Conservation (phyloP, 2,888 invertebrate species). For the Eilema sororculum region DNA sequence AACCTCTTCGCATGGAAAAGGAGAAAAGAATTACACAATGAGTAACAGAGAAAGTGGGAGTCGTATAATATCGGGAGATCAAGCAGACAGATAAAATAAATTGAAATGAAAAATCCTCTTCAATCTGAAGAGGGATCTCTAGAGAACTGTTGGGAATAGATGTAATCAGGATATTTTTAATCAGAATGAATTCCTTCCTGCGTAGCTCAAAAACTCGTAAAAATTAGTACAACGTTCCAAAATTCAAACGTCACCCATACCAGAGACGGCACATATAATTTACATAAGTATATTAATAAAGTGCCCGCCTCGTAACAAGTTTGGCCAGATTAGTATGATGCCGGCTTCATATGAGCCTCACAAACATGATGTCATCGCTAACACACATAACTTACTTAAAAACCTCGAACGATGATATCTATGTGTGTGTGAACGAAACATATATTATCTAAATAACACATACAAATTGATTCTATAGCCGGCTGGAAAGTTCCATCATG, state of each 20-base stretch:
- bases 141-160: not conserved
- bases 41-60: not conserved
- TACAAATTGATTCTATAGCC: conserved; percentile 52
- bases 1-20: not conserved
- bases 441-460: conserved; percentile 50
- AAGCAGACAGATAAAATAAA: not conserved
- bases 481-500: conserved; percentile 69
- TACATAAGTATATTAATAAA: conserved; percentile 46
- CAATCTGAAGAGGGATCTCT: not conserved
- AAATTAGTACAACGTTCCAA: conserved; percentile 17
- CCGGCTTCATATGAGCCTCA: conserved; percentile 48
- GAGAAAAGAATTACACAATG: not conserved
- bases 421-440: conserved; percentile 46
- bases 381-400: conserved; percentile 53
- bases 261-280: conserved; percentile 28
- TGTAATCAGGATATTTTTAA: not conserved
- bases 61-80: not conserved
- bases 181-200: conserved; percentile 16
- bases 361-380: conserved; percentile 66
- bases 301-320: conserved; percentile 61
- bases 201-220: conserved; percentile 7
- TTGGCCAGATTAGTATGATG: conserved; percentile 59
- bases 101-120: not conserved
- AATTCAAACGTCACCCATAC: conserved; percentile 14
- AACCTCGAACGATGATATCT: conserved; percentile 36